Evolutionary conservation across 2,113 vertebrate genomes (phyloP).

Genomic region (Clarias gariepinus): DNA sequence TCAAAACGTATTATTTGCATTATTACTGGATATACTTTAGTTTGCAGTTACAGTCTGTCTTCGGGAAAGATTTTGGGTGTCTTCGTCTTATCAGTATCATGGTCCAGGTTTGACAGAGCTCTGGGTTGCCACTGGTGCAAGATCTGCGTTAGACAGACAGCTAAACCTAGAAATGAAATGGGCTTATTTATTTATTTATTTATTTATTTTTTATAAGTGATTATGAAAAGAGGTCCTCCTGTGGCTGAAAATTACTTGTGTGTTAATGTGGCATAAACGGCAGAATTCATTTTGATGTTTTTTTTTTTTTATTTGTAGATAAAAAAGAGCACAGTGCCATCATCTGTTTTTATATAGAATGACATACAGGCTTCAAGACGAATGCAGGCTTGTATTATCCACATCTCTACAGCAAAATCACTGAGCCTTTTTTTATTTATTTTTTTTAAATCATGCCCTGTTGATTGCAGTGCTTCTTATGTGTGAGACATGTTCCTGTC

Average conservation of each 20-base stretch:
- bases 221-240: background rate
- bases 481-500: slow-evolving; percentile 34
- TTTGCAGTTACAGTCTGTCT: slow-evolving; percentile 58
- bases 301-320: background rate
- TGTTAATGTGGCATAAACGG: background rate
- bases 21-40: slow-evolving; percentile 61
- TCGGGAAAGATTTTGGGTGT: slow-evolving; percentile 27
- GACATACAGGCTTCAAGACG: background rate
- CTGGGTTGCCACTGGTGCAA: background rate
- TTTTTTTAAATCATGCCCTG: background rate
- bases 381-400: background rate
- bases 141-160: background rate
- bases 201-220: background rate
- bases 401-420: background rate
- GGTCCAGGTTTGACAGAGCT: background rate
- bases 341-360: slow-evolving; percentile 5
- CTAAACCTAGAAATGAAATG: background rate
- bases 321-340: slow-evolving; percentile 13
- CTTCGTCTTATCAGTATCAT: background rate
- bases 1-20: slow-evolving; percentile 65
- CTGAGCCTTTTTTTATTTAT: background rate
- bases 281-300: background rate
- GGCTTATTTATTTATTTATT: background rate
- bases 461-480: background rate
- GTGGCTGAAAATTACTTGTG: background rate